Evolutionary conservation across 2,797 vertebrate species (phyloP).

Genomic region (Girardinus metallicus): DNA sequence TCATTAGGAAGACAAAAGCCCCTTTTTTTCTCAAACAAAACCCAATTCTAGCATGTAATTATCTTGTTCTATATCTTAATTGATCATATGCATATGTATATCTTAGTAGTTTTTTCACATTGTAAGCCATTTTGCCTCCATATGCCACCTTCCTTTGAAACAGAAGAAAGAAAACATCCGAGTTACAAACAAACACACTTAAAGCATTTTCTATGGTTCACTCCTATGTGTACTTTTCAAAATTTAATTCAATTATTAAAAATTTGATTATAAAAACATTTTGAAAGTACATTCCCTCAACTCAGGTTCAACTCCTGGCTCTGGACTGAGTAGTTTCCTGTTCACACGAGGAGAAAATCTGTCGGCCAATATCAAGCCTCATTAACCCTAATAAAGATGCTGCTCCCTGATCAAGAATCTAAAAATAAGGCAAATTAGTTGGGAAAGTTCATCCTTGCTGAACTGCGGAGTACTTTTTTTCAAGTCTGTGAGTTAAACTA

Average conservation of each 20-base stretch:
- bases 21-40: not conserved
- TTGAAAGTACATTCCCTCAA: not conserved
- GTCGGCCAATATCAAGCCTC: not conserved
- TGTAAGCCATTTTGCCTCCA: not conserved
- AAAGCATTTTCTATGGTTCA: not conserved
- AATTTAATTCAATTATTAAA: not conserved
- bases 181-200: not conserved
- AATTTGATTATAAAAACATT: not conserved
- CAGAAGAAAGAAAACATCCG: not conserved
- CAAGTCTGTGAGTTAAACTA: constrained; percentile 4
- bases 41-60: not conserved
- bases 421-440: constrained; percentile 2
- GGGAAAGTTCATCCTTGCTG: constrained; percentile 16
- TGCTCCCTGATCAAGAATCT: not conserved
- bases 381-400: constrained; percentile 5
- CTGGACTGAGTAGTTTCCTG: not conserved
- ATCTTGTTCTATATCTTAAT: constrained; percentile 19
- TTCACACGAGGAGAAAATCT: not conserved
- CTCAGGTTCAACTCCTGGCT: not conserved
- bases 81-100: not conserved
- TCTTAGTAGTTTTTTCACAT: not conserved
- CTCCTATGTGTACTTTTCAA: not conserved
- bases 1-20: constrained; percentile 17
- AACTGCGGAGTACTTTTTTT: not conserved
- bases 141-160: not conserved